A percentile compares a stretch with the other conserved stretches of the same genome.
These are phyloP conservation scores for Todus mexicanus DNA, from an alignment of 2,797 vertebrate species.

Conservation along the genomic window DNA sequence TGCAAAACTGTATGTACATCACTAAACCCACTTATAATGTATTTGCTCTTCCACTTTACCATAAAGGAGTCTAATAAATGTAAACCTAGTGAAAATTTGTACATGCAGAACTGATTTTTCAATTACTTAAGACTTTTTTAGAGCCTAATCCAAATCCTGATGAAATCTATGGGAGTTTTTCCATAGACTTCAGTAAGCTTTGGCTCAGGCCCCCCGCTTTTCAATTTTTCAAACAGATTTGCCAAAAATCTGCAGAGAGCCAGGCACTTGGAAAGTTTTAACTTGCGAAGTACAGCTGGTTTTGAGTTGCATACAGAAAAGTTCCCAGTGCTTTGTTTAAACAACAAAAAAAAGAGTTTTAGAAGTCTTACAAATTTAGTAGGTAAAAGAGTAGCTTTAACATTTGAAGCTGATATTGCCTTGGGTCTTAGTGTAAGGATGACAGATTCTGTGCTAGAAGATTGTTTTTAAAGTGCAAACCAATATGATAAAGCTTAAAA, in stretches of 20 bases:
- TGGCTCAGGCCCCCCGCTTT: conserved; percentile 14
- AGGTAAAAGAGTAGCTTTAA: neutral
- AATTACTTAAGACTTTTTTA: conserved; percentile 50
- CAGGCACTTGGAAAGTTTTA: conserved; percentile 52
- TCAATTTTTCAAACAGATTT: conserved; percentile 36
- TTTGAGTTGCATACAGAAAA: conserved; percentile 25
- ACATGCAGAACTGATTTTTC: conserved; percentile 55
- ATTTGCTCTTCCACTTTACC: conserved; percentile 5
- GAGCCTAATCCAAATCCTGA: conserved; percentile 45
- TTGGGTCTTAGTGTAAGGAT: neutral
- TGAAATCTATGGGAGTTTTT: conserved; percentile 63
- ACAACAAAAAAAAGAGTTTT: neutral
- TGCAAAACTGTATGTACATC: neutral
- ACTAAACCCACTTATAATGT: neutral
- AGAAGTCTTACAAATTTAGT: neutral
- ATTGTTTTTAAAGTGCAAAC: neutral
- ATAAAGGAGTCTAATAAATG: conserved; percentile 24
- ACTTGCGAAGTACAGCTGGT: conserved; percentile 40
- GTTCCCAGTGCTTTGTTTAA: conserved; percentile 7
- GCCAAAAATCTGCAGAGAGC: conserved; percentile 46
- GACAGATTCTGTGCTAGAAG: neutral
- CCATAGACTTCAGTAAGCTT: conserved; percentile 44
- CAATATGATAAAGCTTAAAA: neutral
- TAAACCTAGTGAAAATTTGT: conserved; percentile 39
- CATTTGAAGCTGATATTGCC: neutral